These are phyloP conservation scores for Dicyrtoma fusca DNA, from an alignment of 2,888 invertebrate genomes.

Conservation along the genomic window DNA sequence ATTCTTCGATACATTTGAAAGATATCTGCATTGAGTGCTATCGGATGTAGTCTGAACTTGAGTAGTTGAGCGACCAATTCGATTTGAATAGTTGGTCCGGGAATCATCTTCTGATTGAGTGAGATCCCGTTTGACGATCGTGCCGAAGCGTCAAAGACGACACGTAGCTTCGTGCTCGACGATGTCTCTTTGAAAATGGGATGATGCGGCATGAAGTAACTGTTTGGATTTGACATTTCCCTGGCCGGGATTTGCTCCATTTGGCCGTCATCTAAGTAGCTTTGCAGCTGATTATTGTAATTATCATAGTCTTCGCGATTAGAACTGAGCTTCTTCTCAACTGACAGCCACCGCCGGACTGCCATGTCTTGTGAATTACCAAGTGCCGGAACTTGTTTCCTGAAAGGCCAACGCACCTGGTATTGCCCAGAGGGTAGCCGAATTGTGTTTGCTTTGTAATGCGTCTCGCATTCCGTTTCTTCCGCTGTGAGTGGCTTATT, in stretches of 20 bases:
- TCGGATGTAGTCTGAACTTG: constrained; percentile 53
- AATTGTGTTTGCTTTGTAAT: neutral
- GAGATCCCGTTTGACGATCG: constrained; percentile 50
- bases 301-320: neutral
- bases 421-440: neutral
- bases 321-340: neutral
- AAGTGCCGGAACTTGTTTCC: neutral
- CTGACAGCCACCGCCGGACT: neutral
- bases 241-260: neutral
- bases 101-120: constrained; percentile 56
- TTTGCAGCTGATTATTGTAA: neutral
- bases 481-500: neutral
- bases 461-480: neutral
- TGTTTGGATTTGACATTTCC: too few species aligned
- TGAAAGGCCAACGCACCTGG: neutral
- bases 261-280: neutral
- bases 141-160: constrained; percentile 58
- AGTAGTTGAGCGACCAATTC: constrained; percentile 54
- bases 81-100: constrained; percentile 56
- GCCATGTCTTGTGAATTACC: neutral
- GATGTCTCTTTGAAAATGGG: constrained; percentile 53
- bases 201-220: constrained; percentile 57
- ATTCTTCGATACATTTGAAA: constrained; percentile 58
- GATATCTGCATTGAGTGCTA: constrained; percentile 56
- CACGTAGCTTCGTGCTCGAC: too few species aligned